Evolutionary conservation across 2,113 vertebrate species (phyloP), one percentile per base, ranked within the genome.

Genomic region (Limnothrissa miodon): DNA sequence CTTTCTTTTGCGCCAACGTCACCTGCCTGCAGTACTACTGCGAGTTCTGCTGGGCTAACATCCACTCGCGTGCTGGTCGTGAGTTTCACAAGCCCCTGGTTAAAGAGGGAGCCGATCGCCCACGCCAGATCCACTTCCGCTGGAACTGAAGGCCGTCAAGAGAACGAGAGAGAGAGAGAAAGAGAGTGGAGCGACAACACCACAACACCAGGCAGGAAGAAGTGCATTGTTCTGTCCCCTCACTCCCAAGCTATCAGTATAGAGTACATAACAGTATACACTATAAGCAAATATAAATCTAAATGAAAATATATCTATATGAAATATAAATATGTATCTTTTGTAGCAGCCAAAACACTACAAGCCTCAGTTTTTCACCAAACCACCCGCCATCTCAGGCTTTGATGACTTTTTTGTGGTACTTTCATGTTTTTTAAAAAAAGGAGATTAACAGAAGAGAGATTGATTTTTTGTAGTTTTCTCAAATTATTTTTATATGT

Each of bases 21-120:
- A 99, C 98, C 93, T 99, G 98, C 92, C 96, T 99, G 93, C 98
- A 99, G 96, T 99, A 99, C 96, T 99, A 99, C 96, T 99, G 98
- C 89, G 98, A 99, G 93, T 99, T 99, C 93, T 99, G 98, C 94
- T 99, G 98, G 98, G 97, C 97, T 88, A 98, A 98, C 88, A 99
- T 99, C 95, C 98, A 99, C 95, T 98, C 97, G 79, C 96, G 97
- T 42, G 98, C 97, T 53, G 97, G 98, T 45, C 96, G 98, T 74
- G 98, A 99, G 95, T 99, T 99, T 92, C 98, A 99, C 93, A 99
- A 99, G 95, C 98, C 98, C 85, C 96, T 99, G 95, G 98, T 99
- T 81, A 99, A 99, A 92, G 97, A 99, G 91, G 98, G 98, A 45
- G 98, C 97, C 62, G 98, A 99, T 93, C 97, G 97, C 78, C 98